Evolutionary conservation across 2,888 invertebrate species (phyloP).

Genomic region (Xestia sexstrigata): DNA sequence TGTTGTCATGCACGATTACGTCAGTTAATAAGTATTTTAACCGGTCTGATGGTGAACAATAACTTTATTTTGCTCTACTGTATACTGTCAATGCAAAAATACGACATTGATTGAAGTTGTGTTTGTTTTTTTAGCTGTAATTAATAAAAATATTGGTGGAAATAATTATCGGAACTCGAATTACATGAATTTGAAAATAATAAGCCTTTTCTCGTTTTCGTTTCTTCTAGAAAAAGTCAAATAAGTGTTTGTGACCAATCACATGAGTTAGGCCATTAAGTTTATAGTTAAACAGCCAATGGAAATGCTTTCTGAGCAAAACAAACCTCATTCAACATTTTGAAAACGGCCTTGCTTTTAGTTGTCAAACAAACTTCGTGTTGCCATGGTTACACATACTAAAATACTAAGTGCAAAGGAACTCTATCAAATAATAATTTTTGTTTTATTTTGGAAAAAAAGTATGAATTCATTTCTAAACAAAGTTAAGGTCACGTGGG

Average conservation of each 20-base stretch:
- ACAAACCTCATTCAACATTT: neutral
- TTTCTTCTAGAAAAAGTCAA: neutral
- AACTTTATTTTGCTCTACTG: conserved; percentile 31
- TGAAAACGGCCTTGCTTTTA: conserved; percentile 24
- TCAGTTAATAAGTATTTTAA: conserved; percentile 78
- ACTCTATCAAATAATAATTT: too few relatives aligned
- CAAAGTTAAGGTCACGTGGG: too few relatives aligned
- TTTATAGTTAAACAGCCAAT: conserved; percentile 32
- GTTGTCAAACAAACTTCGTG: conserved; percentile 66
- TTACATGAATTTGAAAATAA: conserved; percentile 66
- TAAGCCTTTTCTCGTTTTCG: conserved; percentile 29
- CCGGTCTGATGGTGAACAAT: conserved; percentile 35
- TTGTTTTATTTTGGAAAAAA: too few relatives aligned
- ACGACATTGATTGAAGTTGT: conserved; percentile 16
- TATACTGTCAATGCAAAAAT: conserved; percentile 23
- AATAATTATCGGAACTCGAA: conserved; percentile 62
- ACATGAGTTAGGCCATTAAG: fast-evolving
- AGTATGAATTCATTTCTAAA: too few relatives aligned
- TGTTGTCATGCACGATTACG: conserved; percentile 88
- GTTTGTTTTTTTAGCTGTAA: conserved; percentile 47
- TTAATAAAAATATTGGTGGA: conserved; percentile 9
- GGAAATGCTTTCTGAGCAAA: neutral
- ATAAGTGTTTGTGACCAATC: conserved; percentile 33
- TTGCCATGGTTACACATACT: conserved; percentile 73
- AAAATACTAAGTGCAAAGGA: conserved; percentile 3